phyloP scores from a whole-genome alignment of 2,888 invertebrate species.

The Drosophila austrosaltans region DNA sequence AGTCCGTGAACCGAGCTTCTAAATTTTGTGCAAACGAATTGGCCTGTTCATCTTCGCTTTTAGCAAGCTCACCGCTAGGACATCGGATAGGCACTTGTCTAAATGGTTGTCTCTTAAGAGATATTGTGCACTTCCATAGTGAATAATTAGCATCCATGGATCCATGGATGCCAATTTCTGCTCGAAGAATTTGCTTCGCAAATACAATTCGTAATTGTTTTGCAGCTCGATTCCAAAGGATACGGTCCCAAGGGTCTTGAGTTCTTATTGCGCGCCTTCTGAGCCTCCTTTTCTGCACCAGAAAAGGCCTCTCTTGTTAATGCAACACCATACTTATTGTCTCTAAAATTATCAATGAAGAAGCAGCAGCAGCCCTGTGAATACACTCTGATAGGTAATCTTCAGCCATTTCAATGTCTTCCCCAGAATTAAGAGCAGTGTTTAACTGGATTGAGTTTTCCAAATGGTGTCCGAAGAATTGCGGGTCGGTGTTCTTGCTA shows the following conservation, averaged over 20 bases:
- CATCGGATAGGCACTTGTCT: too few relatives aligned
- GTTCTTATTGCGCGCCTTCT: background rate
- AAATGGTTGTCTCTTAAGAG: too few relatives aligned
- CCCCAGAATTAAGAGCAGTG: background rate
- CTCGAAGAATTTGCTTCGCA: background rate
- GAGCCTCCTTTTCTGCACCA: background rate
- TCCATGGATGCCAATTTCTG: background rate
- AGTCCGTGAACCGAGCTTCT: too few relatives aligned
- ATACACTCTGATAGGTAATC: background rate
- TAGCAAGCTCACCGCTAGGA: too few relatives aligned
- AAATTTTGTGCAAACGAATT: too few relatives aligned
- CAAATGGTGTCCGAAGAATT: background rate
- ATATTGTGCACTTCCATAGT: too few relatives aligned
- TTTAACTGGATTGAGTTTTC: too few relatives aligned
- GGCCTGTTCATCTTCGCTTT: too few relatives aligned
- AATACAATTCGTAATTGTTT: too few relatives aligned
- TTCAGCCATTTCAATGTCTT: background rate
- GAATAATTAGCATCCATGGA: background rate
- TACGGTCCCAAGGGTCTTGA: background rate
- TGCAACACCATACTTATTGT: too few relatives aligned
- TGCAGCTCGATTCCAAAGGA: background rate
- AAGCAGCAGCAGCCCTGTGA: background rate
- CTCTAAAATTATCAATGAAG: too few relatives aligned
- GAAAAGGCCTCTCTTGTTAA: too few relatives aligned
- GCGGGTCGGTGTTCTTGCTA: conserved; percentile 13